Conservation (phyloP, 2,113 vertebrate species). For the Indicator maculatus region DNA sequence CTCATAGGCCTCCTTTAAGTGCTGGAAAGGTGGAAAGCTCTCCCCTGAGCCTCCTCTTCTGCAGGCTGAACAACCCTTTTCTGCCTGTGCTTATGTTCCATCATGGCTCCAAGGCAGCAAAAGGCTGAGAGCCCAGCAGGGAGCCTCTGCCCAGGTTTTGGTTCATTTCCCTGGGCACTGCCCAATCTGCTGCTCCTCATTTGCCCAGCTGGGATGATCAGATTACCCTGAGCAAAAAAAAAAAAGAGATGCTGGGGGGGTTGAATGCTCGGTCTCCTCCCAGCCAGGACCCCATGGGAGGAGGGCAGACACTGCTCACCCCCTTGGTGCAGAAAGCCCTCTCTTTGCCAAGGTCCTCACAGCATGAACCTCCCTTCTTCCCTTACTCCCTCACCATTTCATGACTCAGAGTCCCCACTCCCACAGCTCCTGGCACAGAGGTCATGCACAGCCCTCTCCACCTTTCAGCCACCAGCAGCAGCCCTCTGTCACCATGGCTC, state of each 20-base stretch:
- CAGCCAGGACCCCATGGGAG: no score
- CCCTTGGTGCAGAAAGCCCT: no score
- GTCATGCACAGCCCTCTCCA: neutral
- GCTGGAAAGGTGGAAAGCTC: no score
- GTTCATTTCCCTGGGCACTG: neutral
- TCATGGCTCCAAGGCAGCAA: neutral
- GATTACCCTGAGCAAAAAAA: neutral
- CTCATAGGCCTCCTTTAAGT: no score
- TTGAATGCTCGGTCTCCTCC: no score
- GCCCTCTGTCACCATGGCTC: neutral
- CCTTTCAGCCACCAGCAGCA: neutral
- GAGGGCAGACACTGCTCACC: no score
- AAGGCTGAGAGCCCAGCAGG: neutral
- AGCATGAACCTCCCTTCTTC: neutral
- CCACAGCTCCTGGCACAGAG: neutral
- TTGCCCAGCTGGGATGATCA: neutral
- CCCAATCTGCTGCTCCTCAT: neutral
- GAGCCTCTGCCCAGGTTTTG: neutral
- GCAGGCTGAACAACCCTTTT: no score
- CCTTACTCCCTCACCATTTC: neutral
- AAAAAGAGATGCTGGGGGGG: no score
- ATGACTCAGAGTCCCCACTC: neutral
- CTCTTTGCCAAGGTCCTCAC: no score
- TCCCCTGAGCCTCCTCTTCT: no score
- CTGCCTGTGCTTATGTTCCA: neutral